These are phyloP conservation scores for Pinctada fucata DNA, from an alignment of 2,888 invertebrate species.

Conservation along the genomic window DNA sequence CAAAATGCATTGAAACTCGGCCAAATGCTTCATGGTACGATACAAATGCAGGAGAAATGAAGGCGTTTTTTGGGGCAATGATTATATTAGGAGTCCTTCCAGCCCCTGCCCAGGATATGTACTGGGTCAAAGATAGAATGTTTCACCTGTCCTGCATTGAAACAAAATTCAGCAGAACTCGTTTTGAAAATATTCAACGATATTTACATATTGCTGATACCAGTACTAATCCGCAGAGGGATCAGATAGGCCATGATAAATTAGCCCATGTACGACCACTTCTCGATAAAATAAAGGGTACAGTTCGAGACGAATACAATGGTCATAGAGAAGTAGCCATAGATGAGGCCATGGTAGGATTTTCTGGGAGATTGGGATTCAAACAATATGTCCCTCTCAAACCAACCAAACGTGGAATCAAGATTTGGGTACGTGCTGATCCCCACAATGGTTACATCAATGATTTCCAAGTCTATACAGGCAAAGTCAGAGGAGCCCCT, in stretches of 20 bases:
- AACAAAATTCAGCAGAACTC: slow-evolving; percentile 18
- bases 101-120: slow-evolving; percentile 16
- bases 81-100: slow-evolving; percentile 21
- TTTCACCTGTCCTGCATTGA: slow-evolving; percentile 26
- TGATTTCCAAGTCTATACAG: too few relatives aligned
- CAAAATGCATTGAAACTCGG: background rate
- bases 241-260: slow-evolving; percentile 32
- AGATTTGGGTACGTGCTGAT: too few relatives aligned
- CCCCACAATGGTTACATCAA: too few relatives aligned
- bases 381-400: too few relatives aligned
- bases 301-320: background rate
- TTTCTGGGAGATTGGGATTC: too few relatives aligned
- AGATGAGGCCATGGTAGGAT: too few relatives aligned
- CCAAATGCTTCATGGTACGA: slow-evolving; percentile 11
- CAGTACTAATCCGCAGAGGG: slow-evolving; percentile 10
- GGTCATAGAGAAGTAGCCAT: too few relatives aligned
- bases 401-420: too few relatives aligned
- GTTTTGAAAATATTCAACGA: slow-evolving; percentile 17
- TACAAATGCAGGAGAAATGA: slow-evolving; percentile 16
- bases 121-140: slow-evolving; percentile 22
- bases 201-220: slow-evolving; percentile 24
- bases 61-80: slow-evolving; percentile 15
- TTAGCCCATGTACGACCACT: slow-evolving; percentile 26
- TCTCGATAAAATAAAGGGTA: slow-evolving; percentile 1
- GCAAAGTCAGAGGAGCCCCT: too few relatives aligned